Conservation (phyloP, 2,113 vertebrate species). For the Lota lota region DNA sequence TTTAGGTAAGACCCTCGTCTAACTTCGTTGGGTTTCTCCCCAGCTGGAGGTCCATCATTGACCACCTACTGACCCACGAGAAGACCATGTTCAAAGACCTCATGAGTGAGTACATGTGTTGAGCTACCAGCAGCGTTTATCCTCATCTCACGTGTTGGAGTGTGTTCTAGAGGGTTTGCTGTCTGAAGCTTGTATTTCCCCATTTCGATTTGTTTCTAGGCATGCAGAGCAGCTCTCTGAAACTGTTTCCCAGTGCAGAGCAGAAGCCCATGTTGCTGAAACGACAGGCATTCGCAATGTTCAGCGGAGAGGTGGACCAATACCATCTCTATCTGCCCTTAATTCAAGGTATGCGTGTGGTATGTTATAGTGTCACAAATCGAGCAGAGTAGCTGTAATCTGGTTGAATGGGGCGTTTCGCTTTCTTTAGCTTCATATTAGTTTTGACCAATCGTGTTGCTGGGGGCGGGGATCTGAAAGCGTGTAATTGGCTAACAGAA, state of each 20-base stretch:
- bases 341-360: conserved; percentile 84
- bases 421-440: too few species aligned
- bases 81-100: conserved; percentile 99
- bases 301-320: conserved; percentile 92
- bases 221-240: conserved; percentile 92
- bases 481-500: too few species aligned
- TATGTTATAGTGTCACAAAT: not conserved
- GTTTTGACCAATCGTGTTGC: too few species aligned
- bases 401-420: not conserved
- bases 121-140: too few species aligned
- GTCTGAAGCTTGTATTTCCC: not conserved
- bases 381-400: not conserved
- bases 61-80: conserved; percentile 95
- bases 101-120: conserved; percentile 84
- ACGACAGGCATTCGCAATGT: conserved; percentile 91
- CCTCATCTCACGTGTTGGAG: too few species aligned
- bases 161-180: too few species aligned
- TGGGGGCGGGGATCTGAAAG: too few species aligned
- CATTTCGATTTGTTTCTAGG: conserved; percentile 62
- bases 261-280: conserved; percentile 96
- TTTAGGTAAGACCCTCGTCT: not conserved
- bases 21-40: conserved; percentile 14
- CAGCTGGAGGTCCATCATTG: conserved; percentile 93
- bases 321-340: conserved; percentile 95
- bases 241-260: conserved; percentile 84